Conservation (phyloP, 2,888 invertebrate species). For the Plagiodera versicolora region DNA sequence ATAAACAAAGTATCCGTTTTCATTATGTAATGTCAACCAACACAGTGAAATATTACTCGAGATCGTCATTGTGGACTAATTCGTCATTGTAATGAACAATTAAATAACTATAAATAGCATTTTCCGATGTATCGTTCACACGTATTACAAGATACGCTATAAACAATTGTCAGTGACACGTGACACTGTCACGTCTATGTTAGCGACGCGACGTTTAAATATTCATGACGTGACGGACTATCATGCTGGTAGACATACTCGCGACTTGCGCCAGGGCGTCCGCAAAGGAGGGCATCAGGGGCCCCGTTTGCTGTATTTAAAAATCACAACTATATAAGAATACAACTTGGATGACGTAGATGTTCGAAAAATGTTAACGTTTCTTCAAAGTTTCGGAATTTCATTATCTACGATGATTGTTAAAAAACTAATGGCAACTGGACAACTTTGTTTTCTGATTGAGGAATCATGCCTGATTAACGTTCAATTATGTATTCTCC, state of each 20-base stretch:
- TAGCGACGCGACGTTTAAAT: constrained; percentile 49
- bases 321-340: no score
- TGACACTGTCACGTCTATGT: constrained; percentile 43
- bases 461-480: no score
- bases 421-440: no score
- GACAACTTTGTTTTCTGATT: no score
- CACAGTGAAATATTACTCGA: background rate
- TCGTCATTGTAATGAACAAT: constrained; percentile 45
- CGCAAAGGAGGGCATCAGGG: background rate
- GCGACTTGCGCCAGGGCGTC: background rate
- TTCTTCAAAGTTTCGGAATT: no score
- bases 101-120: constrained; percentile 48
- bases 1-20: no score
- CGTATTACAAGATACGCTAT: constrained; percentile 47
- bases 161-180: constrained; percentile 51
- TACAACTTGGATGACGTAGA: no score
- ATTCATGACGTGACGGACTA: constrained; percentile 32
- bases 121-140: constrained; percentile 24
- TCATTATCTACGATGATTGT: no score
- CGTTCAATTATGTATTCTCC: no score
- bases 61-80: background rate
- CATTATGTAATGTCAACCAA: no score
- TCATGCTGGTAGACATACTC: background rate
- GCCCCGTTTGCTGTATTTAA: no score
- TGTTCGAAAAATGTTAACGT: no score